Evolutionary conservation across 2,113 vertebrate genomes (phyloP), one percentile per base, ranked within the genome.

Genomic region (Haemorhous mexicanus): DNA sequence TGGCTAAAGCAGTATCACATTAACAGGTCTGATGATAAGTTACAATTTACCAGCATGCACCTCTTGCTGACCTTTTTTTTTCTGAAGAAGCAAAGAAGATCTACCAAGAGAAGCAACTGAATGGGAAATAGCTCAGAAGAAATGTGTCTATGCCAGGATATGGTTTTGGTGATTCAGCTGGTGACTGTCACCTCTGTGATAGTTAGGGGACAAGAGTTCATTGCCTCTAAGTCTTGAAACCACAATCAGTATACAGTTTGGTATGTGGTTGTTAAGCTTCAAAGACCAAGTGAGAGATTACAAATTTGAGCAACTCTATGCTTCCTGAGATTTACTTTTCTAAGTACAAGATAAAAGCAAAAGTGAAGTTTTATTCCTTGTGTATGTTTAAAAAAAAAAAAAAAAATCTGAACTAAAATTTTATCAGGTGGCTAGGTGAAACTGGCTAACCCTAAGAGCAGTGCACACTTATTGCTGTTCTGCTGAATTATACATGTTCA

Each of bases 121-220:
- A 59, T 70, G 76, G 39, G 46, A 70, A 14, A 33, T 59, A 28
- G 23, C 33, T 94, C 72, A 70, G 47, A 90, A 78, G 47, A 84
- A 90, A 22, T 26, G 16, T 1, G 5, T 30, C 8, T 68, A 7
- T 68, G 35, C 44, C 61, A 87, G 76, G 76, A 67, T 80, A 93
- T 77, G 80, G 84, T 90, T 95, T 90, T 69, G 68, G 62, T 93
- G 93, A 87, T 88, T 96, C 79, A 94, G 67, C 70, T 92, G 85
- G 88, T 94, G 96, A 74, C 79, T 94, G 32, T 37, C 6, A 1
- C 35, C 26, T 85, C 44, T 88, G 49, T 93, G 64, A 32, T 59
- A 56, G 39, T 50, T 76, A 24, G 19, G 28, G 76, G 75, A 73
- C n/a, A 64, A 47, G 85, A 86, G 79, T 95, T 94, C 75, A 70